Evolutionary conservation across 1,140 invertebrate genomes (phyloP).

Genomic region (Tachypleus tridentatus): DNA sequence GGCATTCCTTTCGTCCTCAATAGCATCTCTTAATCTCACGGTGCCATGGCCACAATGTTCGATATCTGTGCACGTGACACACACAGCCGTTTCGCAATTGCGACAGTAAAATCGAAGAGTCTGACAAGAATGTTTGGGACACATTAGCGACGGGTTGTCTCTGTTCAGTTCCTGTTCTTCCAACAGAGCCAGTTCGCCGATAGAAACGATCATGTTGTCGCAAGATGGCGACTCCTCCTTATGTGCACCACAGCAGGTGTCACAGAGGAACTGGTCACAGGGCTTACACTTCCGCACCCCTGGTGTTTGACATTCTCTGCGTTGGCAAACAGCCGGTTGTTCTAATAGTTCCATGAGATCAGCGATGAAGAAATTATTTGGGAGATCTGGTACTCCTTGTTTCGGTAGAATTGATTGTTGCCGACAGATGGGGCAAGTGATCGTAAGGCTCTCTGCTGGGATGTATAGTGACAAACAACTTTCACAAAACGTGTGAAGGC

Average conservation of each 20-base stretch:
- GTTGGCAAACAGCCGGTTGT: constrained; percentile 21
- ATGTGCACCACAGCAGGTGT: constrained; percentile 14
- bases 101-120: constrained; percentile 39
- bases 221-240: constrained; percentile 7
- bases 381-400: constrained; percentile 38
- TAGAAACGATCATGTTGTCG: constrained; percentile 21
- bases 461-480: constrained; percentile 32
- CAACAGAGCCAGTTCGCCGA: constrained; percentile 20
- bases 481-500: constrained; percentile 36
- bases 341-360: constrained; percentile 36
- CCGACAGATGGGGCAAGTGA: constrained; percentile 41
- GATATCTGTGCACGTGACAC: constrained; percentile 39
- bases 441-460: constrained; percentile 36
- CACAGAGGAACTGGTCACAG: constrained; percentile 26
- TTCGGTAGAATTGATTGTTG: constrained; percentile 42
- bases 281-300: constrained; percentile 3
- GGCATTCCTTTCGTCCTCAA: constrained; percentile 32
- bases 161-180: constrained; percentile 12
- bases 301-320: constrained; percentile 14
- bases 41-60: constrained; percentile 38
- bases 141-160: constrained; percentile 24
- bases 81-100: constrained; percentile 41
- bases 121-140: constrained; percentile 32
- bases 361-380: constrained; percentile 38
- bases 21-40: constrained; percentile 35